Percentiles rank a stretch among this genome's conserved stretches.
phyloP scores from a whole-genome alignment of 2,888 invertebrate genomes.

The Meteorus cinctellus region DNA sequence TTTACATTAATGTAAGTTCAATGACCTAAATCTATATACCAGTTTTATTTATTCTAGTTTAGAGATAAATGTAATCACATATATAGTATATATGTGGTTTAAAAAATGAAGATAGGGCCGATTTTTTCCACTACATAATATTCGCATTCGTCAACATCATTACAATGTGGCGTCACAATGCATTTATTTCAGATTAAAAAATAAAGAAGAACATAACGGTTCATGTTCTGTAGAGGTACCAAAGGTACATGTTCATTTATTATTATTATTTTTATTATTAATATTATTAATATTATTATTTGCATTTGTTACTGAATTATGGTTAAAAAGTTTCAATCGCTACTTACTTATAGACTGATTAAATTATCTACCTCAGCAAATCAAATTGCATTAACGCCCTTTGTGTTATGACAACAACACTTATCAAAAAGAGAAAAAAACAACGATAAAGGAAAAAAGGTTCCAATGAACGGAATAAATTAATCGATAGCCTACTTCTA shows the following conservation, averaged over 20 bases:
- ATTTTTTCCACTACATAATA: not conserved
- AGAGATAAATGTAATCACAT: constrained; percentile 21
- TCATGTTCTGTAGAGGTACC: constrained; percentile 39
- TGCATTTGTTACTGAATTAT: constrained; percentile 28
- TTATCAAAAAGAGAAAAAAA: constrained; percentile 2
- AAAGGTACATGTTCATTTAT: constrained; percentile 37
- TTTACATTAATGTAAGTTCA: not conserved
- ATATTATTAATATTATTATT: constrained; percentile 39
- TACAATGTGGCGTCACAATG: not conserved
- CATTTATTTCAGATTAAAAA: not conserved
- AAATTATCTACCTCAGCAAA: constrained; percentile 70
- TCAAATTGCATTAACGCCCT: constrained; percentile 68
- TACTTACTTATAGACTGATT: constrained; percentile 68
- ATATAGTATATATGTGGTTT: constrained; percentile 12
- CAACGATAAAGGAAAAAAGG: not conserved
- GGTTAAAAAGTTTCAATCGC: constrained; percentile 35
- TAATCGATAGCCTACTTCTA: not conserved
- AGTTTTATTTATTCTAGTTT: constrained; percentile 35
- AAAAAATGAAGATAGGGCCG: not conserved
- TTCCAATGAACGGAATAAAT: constrained; percentile 3
- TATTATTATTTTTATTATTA: constrained; percentile 35
- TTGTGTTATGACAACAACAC: constrained; percentile 53
- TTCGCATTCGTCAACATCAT: not conserved
- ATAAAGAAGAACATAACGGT: constrained; percentile 19
- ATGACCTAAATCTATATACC: constrained; percentile 16